These are phyloP conservation scores for Amiota communis DNA, from an alignment of 2,888 invertebrate species.

Conservation along the genomic window DNA sequence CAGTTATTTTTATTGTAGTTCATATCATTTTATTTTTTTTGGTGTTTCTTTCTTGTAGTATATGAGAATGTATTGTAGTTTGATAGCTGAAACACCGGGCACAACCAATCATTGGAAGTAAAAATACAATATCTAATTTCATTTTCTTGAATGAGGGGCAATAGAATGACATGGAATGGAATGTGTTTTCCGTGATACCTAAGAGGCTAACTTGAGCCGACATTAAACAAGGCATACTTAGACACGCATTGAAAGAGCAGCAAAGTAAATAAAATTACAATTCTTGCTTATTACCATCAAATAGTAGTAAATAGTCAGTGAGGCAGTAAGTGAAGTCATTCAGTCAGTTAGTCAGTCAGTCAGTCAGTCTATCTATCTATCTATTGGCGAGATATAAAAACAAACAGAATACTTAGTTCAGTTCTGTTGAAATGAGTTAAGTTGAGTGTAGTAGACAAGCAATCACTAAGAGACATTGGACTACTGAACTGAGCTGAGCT, in stretches of 20 bases:
- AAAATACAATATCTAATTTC: conserved; percentile 9
- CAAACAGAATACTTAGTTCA: background rate
- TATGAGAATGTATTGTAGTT: no score
- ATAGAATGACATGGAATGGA: no score
- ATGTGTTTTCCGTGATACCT: background rate
- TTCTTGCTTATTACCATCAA: conserved; percentile 24
- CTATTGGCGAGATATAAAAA: conserved; percentile 12
- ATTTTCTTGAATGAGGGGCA: background rate
- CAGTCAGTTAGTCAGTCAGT: no score
- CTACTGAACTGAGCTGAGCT: background rate
- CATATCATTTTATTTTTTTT: no score
- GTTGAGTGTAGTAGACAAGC: background rate
- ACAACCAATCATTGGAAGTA: no score
- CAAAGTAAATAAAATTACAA: conserved; percentile 66
- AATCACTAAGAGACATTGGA: no score
- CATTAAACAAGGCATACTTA: conserved; percentile 46
- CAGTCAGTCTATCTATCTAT: background rate
- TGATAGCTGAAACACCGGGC: no score
- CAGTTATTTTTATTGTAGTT: no score
- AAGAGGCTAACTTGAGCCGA: conserved; percentile 18
- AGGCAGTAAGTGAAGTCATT: background rate
- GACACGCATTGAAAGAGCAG: conserved; percentile 58
- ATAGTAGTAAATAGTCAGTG: background rate
- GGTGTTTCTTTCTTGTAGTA: no score
- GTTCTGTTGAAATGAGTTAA: conserved; percentile 21